Conservation (phyloP, 2,888 invertebrate genomes). For the Aleiodes leptofemur region DNA sequence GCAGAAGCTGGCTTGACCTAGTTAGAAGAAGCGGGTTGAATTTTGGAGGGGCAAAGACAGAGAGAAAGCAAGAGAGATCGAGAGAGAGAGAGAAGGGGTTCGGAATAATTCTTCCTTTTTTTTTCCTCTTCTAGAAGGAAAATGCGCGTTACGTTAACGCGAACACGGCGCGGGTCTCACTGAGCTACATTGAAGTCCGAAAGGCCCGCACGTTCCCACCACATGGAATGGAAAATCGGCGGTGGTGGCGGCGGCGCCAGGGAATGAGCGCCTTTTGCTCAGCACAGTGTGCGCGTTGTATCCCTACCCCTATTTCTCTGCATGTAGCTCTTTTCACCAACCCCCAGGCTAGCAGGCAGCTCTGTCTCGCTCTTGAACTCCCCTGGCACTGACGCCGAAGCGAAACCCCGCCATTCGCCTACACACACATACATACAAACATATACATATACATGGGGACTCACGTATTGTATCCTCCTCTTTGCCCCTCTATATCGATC, state of each 20-base stretch:
- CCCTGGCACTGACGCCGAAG: slow-evolving; percentile 12
- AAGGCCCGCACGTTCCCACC: slow-evolving; percentile 38
- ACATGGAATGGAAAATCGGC: slow-evolving; percentile 22
- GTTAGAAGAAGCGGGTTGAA: slow-evolving; percentile 52
- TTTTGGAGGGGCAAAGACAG: slow-evolving; percentile 31
- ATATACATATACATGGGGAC: too few species aligned
- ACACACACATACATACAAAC: not conserved
- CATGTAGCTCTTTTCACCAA: not conserved
- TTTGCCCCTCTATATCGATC: slow-evolving; percentile 67
- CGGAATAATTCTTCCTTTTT: slow-evolving; percentile 6
- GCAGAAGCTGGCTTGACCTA: slow-evolving; percentile 56
- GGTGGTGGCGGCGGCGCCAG: not conserved
- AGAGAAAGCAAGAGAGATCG: slow-evolving; percentile 15
- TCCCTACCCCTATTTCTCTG: not conserved
- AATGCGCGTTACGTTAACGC: slow-evolving; percentile 55
- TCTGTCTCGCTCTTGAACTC: slow-evolving; percentile 9
- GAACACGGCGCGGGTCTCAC: slow-evolving; percentile 60
- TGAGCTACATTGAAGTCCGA: slow-evolving; percentile 50
- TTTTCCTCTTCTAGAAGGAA: slow-evolving; percentile 24
- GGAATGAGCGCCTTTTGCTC: slow-evolving; percentile 9
- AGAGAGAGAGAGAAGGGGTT: slow-evolving; percentile 25
- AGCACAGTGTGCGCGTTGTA: slow-evolving; percentile 22
- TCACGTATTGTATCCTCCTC: slow-evolving; percentile 11
- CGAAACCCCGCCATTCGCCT: slow-evolving; percentile 26
- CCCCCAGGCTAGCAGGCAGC: slow-evolving; percentile 1